Evolutionary conservation across 2,797 vertebrate species (phyloP), one percentile per base, ranked within the genome.

Genomic region (Liparis tanakae): DNA sequence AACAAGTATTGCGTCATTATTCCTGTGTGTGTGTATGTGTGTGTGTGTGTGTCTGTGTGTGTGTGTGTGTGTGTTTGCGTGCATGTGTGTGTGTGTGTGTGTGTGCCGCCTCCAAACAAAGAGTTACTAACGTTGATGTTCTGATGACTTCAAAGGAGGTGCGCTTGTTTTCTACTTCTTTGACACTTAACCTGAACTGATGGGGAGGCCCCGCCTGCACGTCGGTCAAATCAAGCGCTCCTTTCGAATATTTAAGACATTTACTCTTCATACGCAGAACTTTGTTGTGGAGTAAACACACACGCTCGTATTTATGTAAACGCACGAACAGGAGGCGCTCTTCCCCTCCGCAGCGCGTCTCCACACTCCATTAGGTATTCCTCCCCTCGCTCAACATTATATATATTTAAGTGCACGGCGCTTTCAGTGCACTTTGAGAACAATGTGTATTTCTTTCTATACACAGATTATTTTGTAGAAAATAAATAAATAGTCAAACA

Each of bases 341-440:
- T 30, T 34, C 30, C 65, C 76, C 48, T 67, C 76, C 48, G 15
- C 13, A 44, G 72, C 67, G 74, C 72, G 71, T 55, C 18, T 10
- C 44, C 33, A 76, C 72, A 72, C 79, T 57, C 34, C 56, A 37
- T 48, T 72, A 72, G 44, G 67, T 75, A 62, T 53, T 87, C 70
- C 64, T 86, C 70, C 61, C 78, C 20, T 80, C 69, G 55, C 57
- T 46, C 61, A 67, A 82, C 67, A 70, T 80, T 76, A 80, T 74
- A 64, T 74, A 64, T 74, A 78, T 78, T 71, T n/a, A 81, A 85
- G 89, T 88, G 83, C 80, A 78, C 81, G 33, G 73, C 5, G 81
- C 82, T 84, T 84, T 85, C 64, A 75, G 79, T 87, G 82, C 85
- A 89, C 84, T 88, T 89, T 87, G 73, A 61, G 82, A 85, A 88